Evolutionary conservation across 2,888 invertebrate genomes (phyloP).

Genomic region (Ecliptopera silaceata): DNA sequence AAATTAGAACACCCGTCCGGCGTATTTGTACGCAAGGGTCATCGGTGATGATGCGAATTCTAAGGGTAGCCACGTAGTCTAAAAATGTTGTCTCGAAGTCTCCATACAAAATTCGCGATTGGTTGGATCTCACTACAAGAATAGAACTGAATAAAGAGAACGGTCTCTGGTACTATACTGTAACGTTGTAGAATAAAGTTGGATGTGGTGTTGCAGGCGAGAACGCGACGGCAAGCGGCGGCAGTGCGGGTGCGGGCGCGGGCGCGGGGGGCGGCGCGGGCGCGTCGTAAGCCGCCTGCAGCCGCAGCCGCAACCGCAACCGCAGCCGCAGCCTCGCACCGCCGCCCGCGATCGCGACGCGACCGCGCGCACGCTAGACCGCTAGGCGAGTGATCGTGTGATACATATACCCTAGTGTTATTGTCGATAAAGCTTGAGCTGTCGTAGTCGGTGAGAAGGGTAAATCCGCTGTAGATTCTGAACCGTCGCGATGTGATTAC

Average conservation of each 20-base stretch:
- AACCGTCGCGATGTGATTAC: slow-evolving; percentile 78
- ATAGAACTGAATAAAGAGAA: too few relatives aligned
- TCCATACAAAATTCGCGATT: too few relatives aligned
- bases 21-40: too few relatives aligned
- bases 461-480: slow-evolving; percentile 77
- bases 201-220: slow-evolving; percentile 42
- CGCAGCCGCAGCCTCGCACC: slow-evolving; percentile 10
- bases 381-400: slow-evolving; percentile 75
- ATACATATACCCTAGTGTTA: slow-evolving; percentile 67
- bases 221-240: slow-evolving; percentile 48
- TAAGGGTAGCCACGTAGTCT: too few relatives aligned
- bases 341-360: slow-evolving; percentile 44
- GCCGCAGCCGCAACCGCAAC: slow-evolving; percentile 46
- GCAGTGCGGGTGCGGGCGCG: slow-evolving; percentile 54
- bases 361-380: slow-evolving; percentile 12
- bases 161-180: too few relatives aligned
- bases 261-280: slow-evolving; percentile 53
- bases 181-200: too few relatives aligned
- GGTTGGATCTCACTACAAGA: too few relatives aligned
- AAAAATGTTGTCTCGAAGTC: too few relatives aligned
- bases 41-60: too few relatives aligned
- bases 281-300: slow-evolving; percentile 54
- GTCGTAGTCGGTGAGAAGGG: slow-evolving; percentile 77
- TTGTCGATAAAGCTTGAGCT: slow-evolving; percentile 77
- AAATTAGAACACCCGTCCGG: too few relatives aligned